Evolutionary conservation across 2,797 vertebrate species (phyloP).

Genomic region (Lophius americanus): DNA sequence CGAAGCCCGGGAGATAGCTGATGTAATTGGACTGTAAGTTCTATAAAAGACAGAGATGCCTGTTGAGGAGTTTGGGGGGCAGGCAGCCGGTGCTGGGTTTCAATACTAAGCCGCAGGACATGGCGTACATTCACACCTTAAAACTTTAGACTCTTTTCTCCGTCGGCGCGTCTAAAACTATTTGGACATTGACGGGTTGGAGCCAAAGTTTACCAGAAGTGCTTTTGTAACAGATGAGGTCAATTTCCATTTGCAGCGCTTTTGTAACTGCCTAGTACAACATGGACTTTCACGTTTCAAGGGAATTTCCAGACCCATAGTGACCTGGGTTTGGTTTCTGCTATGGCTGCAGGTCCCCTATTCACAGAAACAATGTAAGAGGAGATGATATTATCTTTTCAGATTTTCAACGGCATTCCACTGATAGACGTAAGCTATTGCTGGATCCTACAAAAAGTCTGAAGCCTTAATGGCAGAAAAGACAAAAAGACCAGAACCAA

Average conservation of each 20-base stretch:
- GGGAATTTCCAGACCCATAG: no score
- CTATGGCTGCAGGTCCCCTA: no score
- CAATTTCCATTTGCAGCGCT: neutral
- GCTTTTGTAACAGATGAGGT: slow-evolving; percentile 16
- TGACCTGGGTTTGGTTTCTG: no score
- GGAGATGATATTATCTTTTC: no score
- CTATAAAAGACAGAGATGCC: slow-evolving; percentile 25
- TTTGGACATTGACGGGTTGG: slow-evolving; percentile 5
- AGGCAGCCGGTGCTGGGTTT: slow-evolving; percentile 24
- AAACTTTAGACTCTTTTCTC: slow-evolving; percentile 15
- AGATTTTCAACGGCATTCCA: no score
- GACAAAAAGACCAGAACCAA: neutral
- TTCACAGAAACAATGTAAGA: no score
- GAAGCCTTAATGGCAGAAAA: neutral
- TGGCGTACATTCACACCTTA: slow-evolving; percentile 5
- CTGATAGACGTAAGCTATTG: no score
- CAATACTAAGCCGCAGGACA: slow-evolving; percentile 54
- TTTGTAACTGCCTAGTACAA: no score
- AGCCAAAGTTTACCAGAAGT: slow-evolving; percentile 7
- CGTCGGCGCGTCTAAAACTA: slow-evolving; percentile 23
- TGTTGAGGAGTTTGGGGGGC: slow-evolving; percentile 30
- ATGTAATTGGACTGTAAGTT: slow-evolving; percentile 73
- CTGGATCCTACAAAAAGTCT: no score
- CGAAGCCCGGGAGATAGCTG: slow-evolving; percentile 56
- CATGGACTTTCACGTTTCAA: no score